phyloP scores from a whole-genome alignment of 2,797 vertebrate genomes.

The Notolabrus celidotus region DNA sequence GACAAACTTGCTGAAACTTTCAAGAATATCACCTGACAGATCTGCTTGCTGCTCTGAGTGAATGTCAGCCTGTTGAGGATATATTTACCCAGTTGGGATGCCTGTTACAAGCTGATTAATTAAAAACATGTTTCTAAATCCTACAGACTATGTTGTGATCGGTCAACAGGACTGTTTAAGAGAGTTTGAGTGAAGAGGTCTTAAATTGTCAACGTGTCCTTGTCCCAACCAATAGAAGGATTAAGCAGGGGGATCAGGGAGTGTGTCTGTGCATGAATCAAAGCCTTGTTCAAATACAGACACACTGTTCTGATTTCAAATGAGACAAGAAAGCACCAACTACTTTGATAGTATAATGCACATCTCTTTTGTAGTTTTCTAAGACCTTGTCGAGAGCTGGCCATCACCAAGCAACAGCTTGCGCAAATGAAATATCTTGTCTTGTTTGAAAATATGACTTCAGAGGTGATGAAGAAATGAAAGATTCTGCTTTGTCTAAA shows the following conservation, averaged over 20 bases:
- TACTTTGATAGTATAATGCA: conserved; percentile 70
- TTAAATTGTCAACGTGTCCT: conserved; percentile 89
- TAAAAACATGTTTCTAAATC: conserved; percentile 75
- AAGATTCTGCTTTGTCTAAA: conserved; percentile 32
- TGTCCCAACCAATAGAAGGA: conserved; percentile 85
- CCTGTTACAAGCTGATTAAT: conserved; percentile 77
- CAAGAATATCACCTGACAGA: conserved; percentile 37
- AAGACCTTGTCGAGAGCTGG: conserved; percentile 61
- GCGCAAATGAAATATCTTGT: conserved; percentile 38
- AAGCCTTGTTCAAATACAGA: conserved; percentile 85
- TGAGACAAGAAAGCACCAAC: conserved; percentile 71
- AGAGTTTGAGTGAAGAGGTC: conserved; percentile 80
- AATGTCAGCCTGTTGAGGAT: conserved; percentile 45
- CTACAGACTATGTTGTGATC: conserved; percentile 72
- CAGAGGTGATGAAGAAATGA: conserved; percentile 44
- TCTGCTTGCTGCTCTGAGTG: conserved; percentile 17
- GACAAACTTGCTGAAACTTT: conserved; percentile 61
- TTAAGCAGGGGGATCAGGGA: conserved; percentile 85
- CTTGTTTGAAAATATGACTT: conserved; percentile 44
- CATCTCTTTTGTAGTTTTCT: conserved; percentile 55
- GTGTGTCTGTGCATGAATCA: conserved; percentile 89
- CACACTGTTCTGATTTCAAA: conserved; percentile 80
- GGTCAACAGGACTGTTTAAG: conserved; percentile 82
- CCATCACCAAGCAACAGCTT: conserved; percentile 65
- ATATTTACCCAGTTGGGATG: conserved; percentile 58